Evolutionary conservation across 2,113 vertebrate species (phyloP), one percentile per base, ranked within the genome.

Genomic region (Pitta sordida): DNA sequence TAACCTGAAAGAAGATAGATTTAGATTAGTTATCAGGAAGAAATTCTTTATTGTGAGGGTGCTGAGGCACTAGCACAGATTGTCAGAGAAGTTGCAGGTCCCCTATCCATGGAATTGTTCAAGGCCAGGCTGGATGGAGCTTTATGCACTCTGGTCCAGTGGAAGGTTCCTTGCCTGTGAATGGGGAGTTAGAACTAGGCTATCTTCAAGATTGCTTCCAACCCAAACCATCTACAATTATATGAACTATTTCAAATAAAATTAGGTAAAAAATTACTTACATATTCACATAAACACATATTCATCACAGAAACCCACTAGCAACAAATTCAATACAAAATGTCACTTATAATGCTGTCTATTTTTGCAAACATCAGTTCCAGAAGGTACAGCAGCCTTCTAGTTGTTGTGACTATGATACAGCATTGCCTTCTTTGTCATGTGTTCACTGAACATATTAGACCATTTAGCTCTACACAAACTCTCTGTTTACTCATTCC

Each of bases 131-230:
- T 29, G 37, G 9, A 60, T 21, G 13, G 15, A 23, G 5, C 13
- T 68, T 26, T 75, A 16, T 53, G 11, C 13, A 75, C 4, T 5
- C 53, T 52, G 23, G 7, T 30, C 37, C 34, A 39, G 24, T 39
- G 20, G 20, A 75, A 68, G 20, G n/a, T 39, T 34, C 29, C 11
- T 20, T 75, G 13, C 5, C 37, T 9, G 20, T 11, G 12, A 15
- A 10, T 24, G 6, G 2, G 0, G 16, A 2, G 4, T 12, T 74
- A 37, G 13, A 75, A 60, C 8, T 6, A 12, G 43, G 9, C 9
- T 11, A 37, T 52, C 36, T 24, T 5, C n/a, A 59, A 52, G 7
- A 4, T 46, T 5, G 5, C 9, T 46, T 60, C 23, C n/a, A 53
- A 46, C 20, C 8, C 46, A 60, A 60, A 60, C 4, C 10, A 67